Percentiles rank a stretch among this genome's conserved stretches.
phyloP scores from a whole-genome alignment of 2,888 invertebrate species.

The Crossocerus cetratus region DNA sequence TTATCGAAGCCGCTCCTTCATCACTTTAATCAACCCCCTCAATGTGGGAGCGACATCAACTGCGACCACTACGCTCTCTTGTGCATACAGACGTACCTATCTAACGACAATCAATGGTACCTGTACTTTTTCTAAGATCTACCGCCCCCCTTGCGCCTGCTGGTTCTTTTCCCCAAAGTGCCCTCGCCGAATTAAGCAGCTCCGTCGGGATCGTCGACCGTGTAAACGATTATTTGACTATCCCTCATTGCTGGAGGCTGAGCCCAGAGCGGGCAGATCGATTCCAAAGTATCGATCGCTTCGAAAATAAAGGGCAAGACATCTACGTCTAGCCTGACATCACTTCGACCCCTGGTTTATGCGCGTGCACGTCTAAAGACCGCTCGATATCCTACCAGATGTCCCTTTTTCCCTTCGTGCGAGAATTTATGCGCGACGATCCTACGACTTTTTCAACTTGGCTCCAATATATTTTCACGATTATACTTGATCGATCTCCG shows the following conservation, averaged over 20 bases:
- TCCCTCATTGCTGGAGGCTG: slow-evolving; percentile 13
- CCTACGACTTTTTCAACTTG: slow-evolving; percentile 1
- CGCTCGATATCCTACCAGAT: slow-evolving; percentile 41
- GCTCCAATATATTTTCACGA: neutral
- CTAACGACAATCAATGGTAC: slow-evolving; percentile 41
- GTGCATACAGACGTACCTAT: slow-evolving; percentile 51
- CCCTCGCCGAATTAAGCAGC: slow-evolving; percentile 21
- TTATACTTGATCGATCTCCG: neutral
- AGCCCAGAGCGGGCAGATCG: slow-evolving; percentile 55
- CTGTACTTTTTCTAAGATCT: slow-evolving; percentile 37
- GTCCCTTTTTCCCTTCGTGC: slow-evolving; percentile 28
- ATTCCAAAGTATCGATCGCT: slow-evolving; percentile 67
- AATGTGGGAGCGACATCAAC: slow-evolving; percentile 44
- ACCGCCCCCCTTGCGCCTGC: slow-evolving; percentile 22
- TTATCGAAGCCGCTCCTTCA: slow-evolving; percentile 73
- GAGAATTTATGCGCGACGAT: slow-evolving; percentile 37
- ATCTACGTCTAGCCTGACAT: slow-evolving; percentile 53
- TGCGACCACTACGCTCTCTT: slow-evolving; percentile 27
- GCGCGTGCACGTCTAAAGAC: slow-evolving; percentile 30
- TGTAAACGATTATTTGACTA: neutral
- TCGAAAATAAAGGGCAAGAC: slow-evolving; percentile 64
- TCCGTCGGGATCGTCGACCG: no score
- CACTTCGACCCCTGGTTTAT: slow-evolving; percentile 39
- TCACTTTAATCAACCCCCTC: slow-evolving; percentile 71
- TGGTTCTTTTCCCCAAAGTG: slow-evolving; percentile 24